A percentile compares a stretch with the other conserved stretches of the same genome.
Evolutionary conservation across 2,888 invertebrate genomes (phyloP).

Genomic region (Litoditis marina): DNA sequence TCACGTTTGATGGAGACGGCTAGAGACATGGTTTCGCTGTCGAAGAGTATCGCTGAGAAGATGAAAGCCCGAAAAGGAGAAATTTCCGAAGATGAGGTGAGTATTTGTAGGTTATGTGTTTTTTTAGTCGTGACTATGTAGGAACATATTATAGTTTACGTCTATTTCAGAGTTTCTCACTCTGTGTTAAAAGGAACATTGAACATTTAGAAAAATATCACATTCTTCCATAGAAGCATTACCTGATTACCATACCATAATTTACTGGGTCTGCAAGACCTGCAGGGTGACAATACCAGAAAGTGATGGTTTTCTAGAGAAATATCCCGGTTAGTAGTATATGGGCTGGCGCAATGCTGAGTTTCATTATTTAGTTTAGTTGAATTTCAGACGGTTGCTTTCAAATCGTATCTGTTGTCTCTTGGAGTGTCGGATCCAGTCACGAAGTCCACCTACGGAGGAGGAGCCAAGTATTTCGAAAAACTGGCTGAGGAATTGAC

Average conservation of each 20-base stretch:
- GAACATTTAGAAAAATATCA: too few species aligned
- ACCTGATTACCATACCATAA: too few species aligned
- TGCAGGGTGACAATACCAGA: too few species aligned
- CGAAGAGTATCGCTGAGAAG: constrained; percentile 85
- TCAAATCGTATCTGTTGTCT: constrained; percentile 91
- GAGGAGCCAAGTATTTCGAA: constrained; percentile 78
- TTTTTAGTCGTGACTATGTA: not conserved
- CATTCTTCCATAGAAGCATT: too few species aligned
- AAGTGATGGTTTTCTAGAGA: too few species aligned
- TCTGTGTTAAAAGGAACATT: too few species aligned
- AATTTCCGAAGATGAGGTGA: constrained; percentile 83
- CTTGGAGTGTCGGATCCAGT: constrained; percentile 97
- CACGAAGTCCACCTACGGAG: constrained; percentile 83
- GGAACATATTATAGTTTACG: too few species aligned
- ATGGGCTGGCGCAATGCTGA: too few species aligned
- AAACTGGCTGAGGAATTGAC: constrained; percentile 82
- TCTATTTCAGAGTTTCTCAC: too few species aligned
- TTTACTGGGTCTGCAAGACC: too few species aligned
- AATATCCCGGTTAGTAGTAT: too few species aligned
- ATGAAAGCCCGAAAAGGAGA: constrained; percentile 90
- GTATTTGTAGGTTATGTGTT: not conserved
- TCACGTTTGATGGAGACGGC: constrained; percentile 90
- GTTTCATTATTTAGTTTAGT: not conserved
- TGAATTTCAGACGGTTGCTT: constrained; percentile 76
- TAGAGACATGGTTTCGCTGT: constrained; percentile 90